These are phyloP conservation scores for Acropora tenuis DNA, from an alignment of 64 coral and sea anemone species.

Conservation along the genomic window DNA sequence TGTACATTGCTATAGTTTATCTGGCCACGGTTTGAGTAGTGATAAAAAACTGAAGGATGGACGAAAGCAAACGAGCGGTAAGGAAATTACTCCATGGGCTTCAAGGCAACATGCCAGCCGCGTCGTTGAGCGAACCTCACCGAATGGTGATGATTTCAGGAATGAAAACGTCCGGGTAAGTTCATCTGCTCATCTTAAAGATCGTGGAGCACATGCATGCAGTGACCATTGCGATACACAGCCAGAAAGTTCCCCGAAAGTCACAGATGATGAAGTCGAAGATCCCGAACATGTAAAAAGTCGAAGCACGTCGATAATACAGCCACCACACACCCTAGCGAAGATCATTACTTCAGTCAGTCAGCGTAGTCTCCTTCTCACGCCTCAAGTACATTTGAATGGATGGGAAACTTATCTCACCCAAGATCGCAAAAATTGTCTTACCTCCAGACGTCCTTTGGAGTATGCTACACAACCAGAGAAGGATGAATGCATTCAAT, in stretches of 20 bases:
- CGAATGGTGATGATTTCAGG: neutral
- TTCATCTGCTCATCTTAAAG: neutral
- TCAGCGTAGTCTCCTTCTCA: neutral
- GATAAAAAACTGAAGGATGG: neutral
- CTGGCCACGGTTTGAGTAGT: neutral
- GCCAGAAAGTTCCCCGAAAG: neutral
- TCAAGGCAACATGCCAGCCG: neutral
- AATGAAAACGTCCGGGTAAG: neutral
- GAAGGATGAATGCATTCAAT: neutral
- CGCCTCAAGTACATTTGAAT: neutral
- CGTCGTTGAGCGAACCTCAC: neutral
- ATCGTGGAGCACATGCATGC: neutral
- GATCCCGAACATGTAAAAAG: neutral
- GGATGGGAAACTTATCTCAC: neutral
- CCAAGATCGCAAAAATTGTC: neutral
- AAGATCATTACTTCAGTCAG: neutral
- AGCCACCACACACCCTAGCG: neutral
- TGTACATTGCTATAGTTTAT: slow-evolving; percentile 36
- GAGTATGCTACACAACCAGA: neutral
- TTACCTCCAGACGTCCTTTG: neutral
- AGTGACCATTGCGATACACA: neutral
- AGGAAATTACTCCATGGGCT: neutral
- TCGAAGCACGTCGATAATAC: neutral
- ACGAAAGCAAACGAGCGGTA: neutral
- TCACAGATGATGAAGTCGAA: neutral